Evolutionary conservation across 2,888 invertebrate genomes (phyloP).

Genomic region (Choristoneura rosaceana): DNA sequence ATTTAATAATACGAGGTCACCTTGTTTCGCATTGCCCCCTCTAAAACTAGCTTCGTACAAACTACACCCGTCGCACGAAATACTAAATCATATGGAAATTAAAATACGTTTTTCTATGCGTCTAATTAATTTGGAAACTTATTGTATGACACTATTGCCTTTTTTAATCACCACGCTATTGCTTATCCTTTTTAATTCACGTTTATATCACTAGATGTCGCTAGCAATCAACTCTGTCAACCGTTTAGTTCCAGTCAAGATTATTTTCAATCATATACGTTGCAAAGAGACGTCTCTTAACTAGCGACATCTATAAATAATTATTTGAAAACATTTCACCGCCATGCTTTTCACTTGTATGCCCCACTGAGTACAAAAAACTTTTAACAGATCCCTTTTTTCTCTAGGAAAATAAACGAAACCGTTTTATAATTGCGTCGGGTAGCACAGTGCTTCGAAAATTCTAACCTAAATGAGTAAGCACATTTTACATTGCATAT

Average conservation of each 20-base stretch:
- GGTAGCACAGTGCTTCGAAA: not conserved
- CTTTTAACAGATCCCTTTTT: not conserved
- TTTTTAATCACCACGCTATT: slow-evolving; percentile 25
- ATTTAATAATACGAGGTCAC: slow-evolving; percentile 42
- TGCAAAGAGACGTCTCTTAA: not conserved
- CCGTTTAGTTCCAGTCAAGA: not conserved
- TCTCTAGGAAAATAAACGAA: slow-evolving; percentile 17
- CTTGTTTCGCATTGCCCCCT: slow-evolving; percentile 34
- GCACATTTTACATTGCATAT: not conserved
- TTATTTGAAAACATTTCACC: not conserved
- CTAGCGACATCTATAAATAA: not conserved
- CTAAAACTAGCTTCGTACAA: slow-evolving; percentile 34
- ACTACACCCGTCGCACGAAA: slow-evolving; percentile 32
- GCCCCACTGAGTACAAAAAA: not conserved
- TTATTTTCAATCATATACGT: no score
- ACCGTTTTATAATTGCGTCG: slow-evolving; percentile 10
- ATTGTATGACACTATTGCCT: slow-evolving; percentile 30
- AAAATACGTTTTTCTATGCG: slow-evolving; percentile 7
- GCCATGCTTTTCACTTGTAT: not conserved
- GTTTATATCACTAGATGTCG: not conserved
- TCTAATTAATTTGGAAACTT: slow-evolving; percentile 24
- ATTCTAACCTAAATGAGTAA: not conserved
- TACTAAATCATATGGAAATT: slow-evolving; percentile 19
- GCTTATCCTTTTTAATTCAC: not conserved
- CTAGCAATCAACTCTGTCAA: not conserved